Evolutionary conservation across 2,888 invertebrate species (phyloP).

Genomic region (Lepeophtheirus nordmannii): DNA sequence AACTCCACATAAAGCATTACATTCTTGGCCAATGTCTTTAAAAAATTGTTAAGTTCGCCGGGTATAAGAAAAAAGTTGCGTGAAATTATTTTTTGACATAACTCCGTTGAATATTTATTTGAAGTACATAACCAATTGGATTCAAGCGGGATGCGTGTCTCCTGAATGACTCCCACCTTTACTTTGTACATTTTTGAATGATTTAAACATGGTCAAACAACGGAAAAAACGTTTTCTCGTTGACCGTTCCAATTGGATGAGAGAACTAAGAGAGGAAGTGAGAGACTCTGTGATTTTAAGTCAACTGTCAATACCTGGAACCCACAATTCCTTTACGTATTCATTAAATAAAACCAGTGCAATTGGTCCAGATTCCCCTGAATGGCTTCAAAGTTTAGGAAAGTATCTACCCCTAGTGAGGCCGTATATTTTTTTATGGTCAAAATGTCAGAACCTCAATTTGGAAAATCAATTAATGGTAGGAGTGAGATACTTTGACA

Average conservation of each 20-base stretch:
- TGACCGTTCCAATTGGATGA: slow-evolving; percentile 13
- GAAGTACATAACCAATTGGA: no score
- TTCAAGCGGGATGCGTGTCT: no score
- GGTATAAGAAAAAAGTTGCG: no score
- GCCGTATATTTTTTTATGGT: background rate
- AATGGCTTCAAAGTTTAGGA: slow-evolving; percentile 7
- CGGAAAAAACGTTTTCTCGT: background rate
- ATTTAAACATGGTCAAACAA: no score
- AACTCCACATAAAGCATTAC: no score
- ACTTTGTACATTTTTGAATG: no score
- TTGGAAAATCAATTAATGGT: background rate
- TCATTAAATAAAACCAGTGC: background rate
- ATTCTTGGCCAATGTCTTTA: no score
- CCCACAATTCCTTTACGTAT: slow-evolving; percentile 16
- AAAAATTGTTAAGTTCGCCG: no score
- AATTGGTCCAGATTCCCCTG: background rate
- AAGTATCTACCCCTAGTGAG: background rate
- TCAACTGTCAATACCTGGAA: slow-evolving; percentile 3
- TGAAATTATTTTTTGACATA: no score
- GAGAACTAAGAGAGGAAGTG: background rate
- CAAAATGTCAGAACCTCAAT: slow-evolving; percentile 1
- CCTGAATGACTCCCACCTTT: no score
- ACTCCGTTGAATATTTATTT: no score
- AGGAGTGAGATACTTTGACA: slow-evolving; percentile 8
- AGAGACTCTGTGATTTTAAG: background rate